Evolutionary conservation across 2,113 vertebrate species (phyloP).

Genomic region (Salvator merianae): DNA sequence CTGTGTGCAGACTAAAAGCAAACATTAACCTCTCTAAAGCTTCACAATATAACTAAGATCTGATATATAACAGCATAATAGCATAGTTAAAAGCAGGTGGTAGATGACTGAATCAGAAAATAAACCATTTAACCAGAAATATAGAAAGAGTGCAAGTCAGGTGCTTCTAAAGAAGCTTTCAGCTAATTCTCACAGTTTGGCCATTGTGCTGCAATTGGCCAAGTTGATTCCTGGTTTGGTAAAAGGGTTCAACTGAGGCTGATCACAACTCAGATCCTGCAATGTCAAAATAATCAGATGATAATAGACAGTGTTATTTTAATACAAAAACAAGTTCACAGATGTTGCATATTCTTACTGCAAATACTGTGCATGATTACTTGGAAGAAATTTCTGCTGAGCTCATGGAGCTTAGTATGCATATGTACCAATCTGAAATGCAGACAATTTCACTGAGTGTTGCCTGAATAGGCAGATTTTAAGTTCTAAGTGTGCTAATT

Average conservation of each 20-base stretch:
- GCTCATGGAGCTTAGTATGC: neutral
- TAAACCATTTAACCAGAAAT: neutral
- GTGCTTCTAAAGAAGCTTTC: neutral
- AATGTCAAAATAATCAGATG: neutral
- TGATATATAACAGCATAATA: constrained; percentile 2
- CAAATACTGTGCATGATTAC: neutral
- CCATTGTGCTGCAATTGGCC: neutral
- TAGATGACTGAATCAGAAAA: constrained; percentile 21
- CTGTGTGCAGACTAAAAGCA: neutral
- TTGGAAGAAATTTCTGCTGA: neutral
- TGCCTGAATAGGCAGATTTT: neutral
- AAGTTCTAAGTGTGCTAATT: neutral
- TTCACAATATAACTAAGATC: constrained; percentile 18
- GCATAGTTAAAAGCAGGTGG: constrained; percentile 10
- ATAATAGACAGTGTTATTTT: neutral
- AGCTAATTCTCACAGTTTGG: neutral
- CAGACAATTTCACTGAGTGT: neutral
- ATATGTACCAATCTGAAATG: neutral
- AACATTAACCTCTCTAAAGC: constrained; percentile 11
- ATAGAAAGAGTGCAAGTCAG: constrained; percentile 1
- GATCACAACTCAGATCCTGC: neutral
- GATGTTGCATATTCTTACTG: neutral
- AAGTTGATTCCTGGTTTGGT: neutral
- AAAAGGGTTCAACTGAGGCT: neutral
- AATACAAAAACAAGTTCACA: neutral